Evolutionary conservation across 2,888 invertebrate genomes (phyloP).

Genomic region (Exephanes ischioxanthus): DNA sequence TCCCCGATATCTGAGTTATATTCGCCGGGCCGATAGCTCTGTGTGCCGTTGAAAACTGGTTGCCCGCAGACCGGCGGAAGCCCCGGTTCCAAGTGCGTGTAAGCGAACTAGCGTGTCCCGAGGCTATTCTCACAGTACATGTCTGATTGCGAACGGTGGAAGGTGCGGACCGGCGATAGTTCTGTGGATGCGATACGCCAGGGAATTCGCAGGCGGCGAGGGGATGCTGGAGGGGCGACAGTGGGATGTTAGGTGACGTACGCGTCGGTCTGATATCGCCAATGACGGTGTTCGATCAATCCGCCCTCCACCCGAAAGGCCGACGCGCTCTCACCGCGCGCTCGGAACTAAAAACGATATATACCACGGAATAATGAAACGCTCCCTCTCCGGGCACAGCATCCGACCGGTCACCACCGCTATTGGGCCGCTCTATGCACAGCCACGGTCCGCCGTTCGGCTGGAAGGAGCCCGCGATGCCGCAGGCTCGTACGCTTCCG

Average conservation of each 20-base stretch:
- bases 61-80: background rate
- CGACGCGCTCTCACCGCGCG: background rate
- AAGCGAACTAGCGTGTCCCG: conserved; percentile 1
- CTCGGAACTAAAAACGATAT: background rate
- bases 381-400: background rate
- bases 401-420: background rate
- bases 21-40: background rate
- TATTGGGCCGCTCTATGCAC: background rate
- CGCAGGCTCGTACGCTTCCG: background rate
- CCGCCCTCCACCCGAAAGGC: background rate
- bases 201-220: conserved; percentile 62
- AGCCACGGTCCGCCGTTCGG: background rate
- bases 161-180: conserved; percentile 7
- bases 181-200: conserved; percentile 14
- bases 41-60: conserved; percentile 14
- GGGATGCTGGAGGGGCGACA: background rate
- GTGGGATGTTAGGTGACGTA: conserved; percentile 73
- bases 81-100: conserved; percentile 28
- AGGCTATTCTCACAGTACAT: background rate
- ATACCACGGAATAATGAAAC: conserved; percentile 1
- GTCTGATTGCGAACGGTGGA: conserved; percentile 12
- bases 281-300: conserved; percentile 73
- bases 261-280: conserved; percentile 74
- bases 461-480: background rate
- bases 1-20: conserved; percentile 6